Evolutionary conservation across 37 sponge, comb jelly and placozoan genomes (phyloP), one percentile per base, ranked within the genome.

Genomic region (Cliona cf. orientalis): DNA sequence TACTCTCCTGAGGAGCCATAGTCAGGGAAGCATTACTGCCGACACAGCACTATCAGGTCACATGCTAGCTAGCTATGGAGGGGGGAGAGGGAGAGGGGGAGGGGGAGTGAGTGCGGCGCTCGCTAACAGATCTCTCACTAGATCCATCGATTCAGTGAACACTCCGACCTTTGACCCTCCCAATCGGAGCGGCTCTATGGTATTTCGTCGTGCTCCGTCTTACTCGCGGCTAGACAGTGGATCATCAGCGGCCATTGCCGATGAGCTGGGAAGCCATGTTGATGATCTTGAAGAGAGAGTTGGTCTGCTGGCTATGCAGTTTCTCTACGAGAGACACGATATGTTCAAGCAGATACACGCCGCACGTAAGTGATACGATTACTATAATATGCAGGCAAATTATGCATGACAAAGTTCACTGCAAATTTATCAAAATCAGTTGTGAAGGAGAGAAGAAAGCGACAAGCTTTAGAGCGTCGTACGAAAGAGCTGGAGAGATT

Each of bases 371-470:
- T 67, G 37, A 14, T 5, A 6, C 38, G 5, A 67, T 37, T 67
- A 36, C 2, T 29, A 63, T 26, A 29, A 63, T 7, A 28, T 9
- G 22, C 26, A n/a, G 22, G 11, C 32, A 63, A n/a, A n/a, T 29
- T n/a, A 6, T 9, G 7, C 32, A 7, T 63, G 65, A 7, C 65
- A 9, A 9, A 9, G 7, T 63, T 63, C 32, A 6, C 22, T 29
- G 12, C 31, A 33, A 14, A 7, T 26, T 67, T 2, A 5, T 76
- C 29, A 29, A 25, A 58, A n/a, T n/a, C 71, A 92, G 93, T 76
- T 35, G 33, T 28, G n/a, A 68, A 44, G 32, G 90, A 93, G 67
- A 70, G 76, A 42, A 80, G 66, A 42, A 84, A 59, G 66, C 74
- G 90, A 63, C 45, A 77, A 37, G 38, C 38, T 5, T 12, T 82